phyloP scores from a whole-genome alignment of 2,113 vertebrate genomes.

The Catharus bicknelli region DNA sequence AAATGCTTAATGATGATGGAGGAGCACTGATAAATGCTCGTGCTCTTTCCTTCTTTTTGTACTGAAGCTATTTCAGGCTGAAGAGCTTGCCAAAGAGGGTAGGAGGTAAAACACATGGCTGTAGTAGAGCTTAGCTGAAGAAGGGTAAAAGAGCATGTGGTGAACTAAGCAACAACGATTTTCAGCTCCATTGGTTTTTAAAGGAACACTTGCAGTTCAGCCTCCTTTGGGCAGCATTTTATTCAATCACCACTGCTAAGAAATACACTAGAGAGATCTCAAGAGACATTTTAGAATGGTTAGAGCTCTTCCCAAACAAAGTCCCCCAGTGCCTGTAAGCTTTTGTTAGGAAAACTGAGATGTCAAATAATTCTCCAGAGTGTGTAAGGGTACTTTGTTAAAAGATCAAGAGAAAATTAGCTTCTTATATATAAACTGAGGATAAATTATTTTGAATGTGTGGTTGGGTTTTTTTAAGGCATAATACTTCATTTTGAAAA shows the following conservation, averaged over 20 bases:
- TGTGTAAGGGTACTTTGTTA: conserved; percentile 42
- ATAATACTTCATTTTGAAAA: background rate
- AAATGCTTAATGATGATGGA: background rate
- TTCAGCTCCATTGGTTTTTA: conserved; percentile 73
- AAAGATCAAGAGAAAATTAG: conserved; percentile 46
- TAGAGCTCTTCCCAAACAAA: conserved; percentile 66
- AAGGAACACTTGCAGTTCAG: conserved; percentile 63
- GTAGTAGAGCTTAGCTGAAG: conserved; percentile 19
- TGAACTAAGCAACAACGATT: conserved; percentile 57
- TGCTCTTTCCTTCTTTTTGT: background rate
- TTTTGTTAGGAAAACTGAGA: conserved; percentile 79
- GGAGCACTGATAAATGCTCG: conserved; percentile 15
- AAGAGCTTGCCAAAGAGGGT: background rate
- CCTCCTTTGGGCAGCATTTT: conserved; percentile 64
- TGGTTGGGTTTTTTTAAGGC: background rate
- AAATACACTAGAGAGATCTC: conserved; percentile 60
- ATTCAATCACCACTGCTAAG: conserved; percentile 60
- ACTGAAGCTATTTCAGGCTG: background rate
- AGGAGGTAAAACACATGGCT: conserved; percentile 1
- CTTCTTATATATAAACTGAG: background rate
- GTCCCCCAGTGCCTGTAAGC: conserved; percentile 72
- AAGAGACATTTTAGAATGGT: conserved; percentile 70
- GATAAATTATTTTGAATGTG: background rate
- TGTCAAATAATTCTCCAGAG: conserved; percentile 75
- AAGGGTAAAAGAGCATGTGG: conserved; percentile 55